A percentile compares a stretch with the other conserved stretches of the same genome.
These are phyloP conservation scores for Orycteropus afer DNA, from an alignment of 2,113 vertebrate genomes.

Conservation along the genomic window DNA sequence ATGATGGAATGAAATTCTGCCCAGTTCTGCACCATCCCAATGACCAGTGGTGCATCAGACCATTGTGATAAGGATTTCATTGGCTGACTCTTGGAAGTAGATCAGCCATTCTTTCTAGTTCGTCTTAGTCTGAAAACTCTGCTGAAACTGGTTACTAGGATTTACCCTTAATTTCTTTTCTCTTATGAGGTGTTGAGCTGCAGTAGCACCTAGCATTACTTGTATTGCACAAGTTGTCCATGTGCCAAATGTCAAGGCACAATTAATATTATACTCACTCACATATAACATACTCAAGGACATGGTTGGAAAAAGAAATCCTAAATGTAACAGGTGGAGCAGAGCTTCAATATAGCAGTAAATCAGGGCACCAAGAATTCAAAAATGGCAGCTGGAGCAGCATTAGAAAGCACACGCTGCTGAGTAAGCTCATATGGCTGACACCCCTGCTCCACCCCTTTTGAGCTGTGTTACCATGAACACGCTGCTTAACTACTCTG, in stretches of 20 bases:
- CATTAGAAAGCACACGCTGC: neutral
- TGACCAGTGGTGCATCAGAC: neutral
- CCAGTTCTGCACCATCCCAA: neutral
- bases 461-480: neutral
- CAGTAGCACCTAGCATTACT: neutral
- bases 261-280: neutral
- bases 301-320: neutral
- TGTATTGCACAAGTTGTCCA: neutral
- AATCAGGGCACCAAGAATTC: neutral
- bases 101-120: neutral
- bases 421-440: neutral
- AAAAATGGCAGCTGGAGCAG: neutral
- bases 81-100: neutral
- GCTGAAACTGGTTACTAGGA: neutral
- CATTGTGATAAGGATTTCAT: neutral
- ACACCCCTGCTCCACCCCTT: neutral
- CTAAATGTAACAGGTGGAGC: neutral
- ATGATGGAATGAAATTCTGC: neutral
- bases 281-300: neutral
- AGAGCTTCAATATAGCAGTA: neutral
- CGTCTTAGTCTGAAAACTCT: too few species aligned
- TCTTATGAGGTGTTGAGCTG: neutral
- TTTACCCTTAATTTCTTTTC: neutral
- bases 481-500: neutral
- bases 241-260: neutral